phyloP scores from a whole-genome alignment of 2,113 vertebrate genomes.

The Odontesthes bonariensis region DNA sequence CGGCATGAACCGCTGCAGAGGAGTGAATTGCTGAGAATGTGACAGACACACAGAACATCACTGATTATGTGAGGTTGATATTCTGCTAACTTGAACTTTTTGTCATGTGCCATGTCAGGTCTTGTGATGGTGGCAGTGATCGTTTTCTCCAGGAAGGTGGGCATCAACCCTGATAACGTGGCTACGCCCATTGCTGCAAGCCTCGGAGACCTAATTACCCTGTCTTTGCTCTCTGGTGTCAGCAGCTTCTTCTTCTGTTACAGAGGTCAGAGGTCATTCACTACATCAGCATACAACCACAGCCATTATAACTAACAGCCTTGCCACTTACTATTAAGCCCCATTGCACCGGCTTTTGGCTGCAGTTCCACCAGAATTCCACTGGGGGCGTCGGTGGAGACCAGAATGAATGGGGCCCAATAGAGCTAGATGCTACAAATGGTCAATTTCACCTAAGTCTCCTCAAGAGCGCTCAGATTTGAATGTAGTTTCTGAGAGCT shows the following conservation, averaged over 20 bases:
- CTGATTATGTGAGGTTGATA: no score
- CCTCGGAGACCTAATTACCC: conserved; percentile 91
- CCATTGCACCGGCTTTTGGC: no score
- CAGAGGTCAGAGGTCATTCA: conserved; percentile 83
- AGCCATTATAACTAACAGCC: no score
- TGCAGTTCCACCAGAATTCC: no score
- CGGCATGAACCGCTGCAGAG: not conserved
- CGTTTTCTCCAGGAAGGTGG: conserved; percentile 87
- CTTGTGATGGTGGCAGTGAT: conserved; percentile 91
- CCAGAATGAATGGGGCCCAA: no score
- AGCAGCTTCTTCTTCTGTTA: conserved; percentile 88
- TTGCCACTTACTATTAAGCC: no score
- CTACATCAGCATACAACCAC: not conserved
- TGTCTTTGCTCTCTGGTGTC: conserved; percentile 88
- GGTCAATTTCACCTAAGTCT: no score
- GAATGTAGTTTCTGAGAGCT: no score
- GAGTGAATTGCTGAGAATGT: not conserved
- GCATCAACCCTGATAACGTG: conserved; percentile 95
- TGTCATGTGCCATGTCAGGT: conserved; percentile 73
- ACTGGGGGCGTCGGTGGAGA: no score
- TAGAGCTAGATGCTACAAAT: no score
- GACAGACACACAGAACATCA: not conserved
- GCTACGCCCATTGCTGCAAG: conserved; percentile 94
- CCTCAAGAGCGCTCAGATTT: no score
- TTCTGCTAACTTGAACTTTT: not conserved